Percentiles rank a stretch among this genome's conserved stretches.
Conservation (phyloP, 2,797 vertebrate species). For the Lycodopsis pacificus region DNA sequence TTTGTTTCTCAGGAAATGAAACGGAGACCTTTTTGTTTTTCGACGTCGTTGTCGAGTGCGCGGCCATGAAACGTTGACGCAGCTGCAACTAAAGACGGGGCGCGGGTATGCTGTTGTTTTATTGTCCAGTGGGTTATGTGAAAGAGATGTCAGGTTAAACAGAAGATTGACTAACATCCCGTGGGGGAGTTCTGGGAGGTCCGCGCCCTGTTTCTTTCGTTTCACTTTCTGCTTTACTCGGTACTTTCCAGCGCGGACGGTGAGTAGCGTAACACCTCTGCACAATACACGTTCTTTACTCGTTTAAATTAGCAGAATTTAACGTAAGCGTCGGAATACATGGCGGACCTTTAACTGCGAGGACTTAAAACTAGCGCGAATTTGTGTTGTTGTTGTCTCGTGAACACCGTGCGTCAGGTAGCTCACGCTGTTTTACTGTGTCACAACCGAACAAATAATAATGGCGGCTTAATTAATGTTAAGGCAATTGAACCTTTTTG, state of each 20-base stretch:
- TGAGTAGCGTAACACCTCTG: neutral
- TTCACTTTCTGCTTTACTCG: slow-evolving; percentile 45
- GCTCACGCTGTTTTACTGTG: neutral
- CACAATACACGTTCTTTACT: fast-evolving
- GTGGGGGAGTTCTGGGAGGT: no score
- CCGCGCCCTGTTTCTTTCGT: neutral
- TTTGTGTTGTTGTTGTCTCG: neutral
- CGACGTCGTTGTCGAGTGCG: fast-evolving
- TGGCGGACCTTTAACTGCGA: neutral
- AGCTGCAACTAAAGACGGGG: neutral
- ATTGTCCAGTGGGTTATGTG: neutral
- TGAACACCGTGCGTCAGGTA: neutral
- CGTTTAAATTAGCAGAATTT: no score
- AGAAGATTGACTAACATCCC: no score
- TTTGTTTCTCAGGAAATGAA: slow-evolving; percentile 68
- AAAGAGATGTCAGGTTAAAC: no score
- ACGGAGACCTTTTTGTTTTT: neutral
- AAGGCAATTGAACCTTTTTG: neutral
- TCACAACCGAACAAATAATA: neutral
- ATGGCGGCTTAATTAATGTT: neutral
- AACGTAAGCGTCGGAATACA: neutral
- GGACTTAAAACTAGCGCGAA: neutral
- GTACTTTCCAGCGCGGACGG: slow-evolving; percentile 25
- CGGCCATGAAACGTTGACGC: neutral
- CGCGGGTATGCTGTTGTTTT: no score